phyloP scores from a whole-genome alignment of 1,140 invertebrate species.

The Gryllus bimaculatus region DNA sequence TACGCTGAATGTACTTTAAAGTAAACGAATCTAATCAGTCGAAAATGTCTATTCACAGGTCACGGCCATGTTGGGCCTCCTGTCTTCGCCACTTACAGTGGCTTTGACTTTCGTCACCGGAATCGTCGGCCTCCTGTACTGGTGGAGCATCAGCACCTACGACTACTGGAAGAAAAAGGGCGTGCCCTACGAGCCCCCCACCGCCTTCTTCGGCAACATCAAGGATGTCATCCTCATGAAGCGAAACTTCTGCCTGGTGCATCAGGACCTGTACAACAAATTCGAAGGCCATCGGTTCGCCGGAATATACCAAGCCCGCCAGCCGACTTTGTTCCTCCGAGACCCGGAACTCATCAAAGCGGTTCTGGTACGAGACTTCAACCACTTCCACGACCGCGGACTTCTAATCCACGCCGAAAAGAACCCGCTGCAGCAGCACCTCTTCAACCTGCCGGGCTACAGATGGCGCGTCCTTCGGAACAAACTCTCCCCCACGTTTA shows the following conservation, averaged over 20 bases:
- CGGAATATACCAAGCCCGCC: slow-evolving; percentile 21
- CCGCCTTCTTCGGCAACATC: slow-evolving; percentile 32
- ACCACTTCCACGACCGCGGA: slow-evolving; percentile 20
- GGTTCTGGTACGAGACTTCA: slow-evolving; percentile 28
- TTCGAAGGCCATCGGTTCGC: slow-evolving; percentile 11
- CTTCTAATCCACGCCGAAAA: slow-evolving; percentile 12
- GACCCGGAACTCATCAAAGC: slow-evolving; percentile 29
- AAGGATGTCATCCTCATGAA: slow-evolving; percentile 10
- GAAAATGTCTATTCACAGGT: too few relatives aligned
- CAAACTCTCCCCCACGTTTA: slow-evolving; percentile 31
- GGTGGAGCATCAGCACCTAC: slow-evolving; percentile 26
- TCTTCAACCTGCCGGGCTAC: slow-evolving; percentile 16
- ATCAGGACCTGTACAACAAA: slow-evolving; percentile 10
- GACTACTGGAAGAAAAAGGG: slow-evolving; percentile 38
- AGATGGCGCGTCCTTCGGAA: slow-evolving; percentile 19
- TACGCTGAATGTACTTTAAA: too few relatives aligned
- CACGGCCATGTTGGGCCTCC: too few relatives aligned
- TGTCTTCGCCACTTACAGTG: too few relatives aligned
- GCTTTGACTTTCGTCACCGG: background rate
- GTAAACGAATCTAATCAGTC: too few relatives aligned
- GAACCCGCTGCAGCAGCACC: slow-evolving; percentile 18
- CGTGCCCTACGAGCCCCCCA: slow-evolving; percentile 30
- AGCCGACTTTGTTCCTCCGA: slow-evolving; percentile 26
- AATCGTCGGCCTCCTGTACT: slow-evolving; percentile 15
- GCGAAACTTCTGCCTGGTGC: background rate